Conservation (phyloP, 1,140 invertebrate genomes). For the Hetaerina americana region DNA sequence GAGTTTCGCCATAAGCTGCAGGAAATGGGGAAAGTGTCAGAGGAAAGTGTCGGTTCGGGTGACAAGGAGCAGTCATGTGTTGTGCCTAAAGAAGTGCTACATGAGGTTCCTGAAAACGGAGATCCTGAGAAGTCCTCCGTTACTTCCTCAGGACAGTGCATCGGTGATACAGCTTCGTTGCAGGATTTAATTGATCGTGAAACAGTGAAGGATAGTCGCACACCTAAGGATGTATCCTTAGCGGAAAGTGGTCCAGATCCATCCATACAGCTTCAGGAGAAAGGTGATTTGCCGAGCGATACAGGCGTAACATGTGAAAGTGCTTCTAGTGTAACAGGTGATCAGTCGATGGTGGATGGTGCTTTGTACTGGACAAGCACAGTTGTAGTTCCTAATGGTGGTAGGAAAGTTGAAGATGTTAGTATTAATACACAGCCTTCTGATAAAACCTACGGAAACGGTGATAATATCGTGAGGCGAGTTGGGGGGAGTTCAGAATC, state of each 20-base stretch:
- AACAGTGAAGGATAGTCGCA: too few relatives aligned
- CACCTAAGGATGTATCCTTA: not conserved
- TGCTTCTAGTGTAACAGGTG: not conserved
- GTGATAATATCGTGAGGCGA: not conserved
- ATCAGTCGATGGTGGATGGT: too few relatives aligned
- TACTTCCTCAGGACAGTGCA: too few relatives aligned
- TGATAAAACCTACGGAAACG: not conserved
- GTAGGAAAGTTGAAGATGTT: not conserved
- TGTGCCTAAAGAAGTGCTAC: not conserved
- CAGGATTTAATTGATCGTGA: too few relatives aligned
- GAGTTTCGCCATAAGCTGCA: not conserved
- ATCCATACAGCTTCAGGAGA: not conserved
- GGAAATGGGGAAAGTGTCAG: not conserved
- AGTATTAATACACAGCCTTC: not conserved
- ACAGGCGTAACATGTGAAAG: not conserved
- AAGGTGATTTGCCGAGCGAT: not conserved
- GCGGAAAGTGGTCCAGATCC: not conserved
- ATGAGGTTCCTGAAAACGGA: not conserved
- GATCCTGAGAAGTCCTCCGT: too few relatives aligned
- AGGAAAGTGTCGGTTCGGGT: not conserved
- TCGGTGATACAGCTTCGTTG: too few relatives aligned
- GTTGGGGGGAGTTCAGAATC: not conserved
- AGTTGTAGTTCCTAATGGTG: not conserved
- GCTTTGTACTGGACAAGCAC: not conserved
- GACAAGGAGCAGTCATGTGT: not conserved